phyloP scores from a whole-genome alignment of 2,888 invertebrate species.

The Tachina grossa region DNA sequence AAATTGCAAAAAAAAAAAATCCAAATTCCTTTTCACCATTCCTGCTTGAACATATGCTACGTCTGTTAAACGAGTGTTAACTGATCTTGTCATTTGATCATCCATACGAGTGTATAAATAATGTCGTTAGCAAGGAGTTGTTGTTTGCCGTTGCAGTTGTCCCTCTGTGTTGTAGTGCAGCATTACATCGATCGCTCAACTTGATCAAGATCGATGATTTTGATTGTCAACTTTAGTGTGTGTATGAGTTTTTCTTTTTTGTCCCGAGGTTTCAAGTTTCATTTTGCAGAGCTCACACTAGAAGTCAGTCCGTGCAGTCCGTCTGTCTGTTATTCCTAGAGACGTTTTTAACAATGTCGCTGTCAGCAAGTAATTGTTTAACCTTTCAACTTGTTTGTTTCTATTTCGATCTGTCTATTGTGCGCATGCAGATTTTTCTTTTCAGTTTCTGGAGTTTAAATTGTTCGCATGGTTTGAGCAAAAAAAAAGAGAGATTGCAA shows the following conservation, averaged over 20 bases:
- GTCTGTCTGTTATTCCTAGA: not conserved
- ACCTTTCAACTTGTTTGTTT: slow-evolving; percentile 73
- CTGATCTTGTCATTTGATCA: slow-evolving; percentile 70
- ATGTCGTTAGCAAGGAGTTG: slow-evolving; percentile 37
- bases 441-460: slow-evolving; percentile 6
- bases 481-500: slow-evolving; percentile 28
- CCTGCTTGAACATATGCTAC: slow-evolving; percentile 31
- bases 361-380: slow-evolving; percentile 74
- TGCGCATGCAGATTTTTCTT: slow-evolving; percentile 39
- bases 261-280: slow-evolving; percentile 55
- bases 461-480: slow-evolving; percentile 22
- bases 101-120: slow-evolving; percentile 43
- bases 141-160: not conserved
- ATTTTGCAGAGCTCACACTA: slow-evolving; percentile 19
- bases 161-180: slow-evolving; percentile 13
- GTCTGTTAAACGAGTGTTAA: slow-evolving; percentile 64
- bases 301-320: not conserved
- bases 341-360: slow-evolving; percentile 23
- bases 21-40: slow-evolving; percentile 55
- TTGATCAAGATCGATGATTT: slow-evolving; percentile 66
- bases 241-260: slow-evolving; percentile 2
- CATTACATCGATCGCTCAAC: slow-evolving; percentile 41
- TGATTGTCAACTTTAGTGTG: slow-evolving; percentile 50
- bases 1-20: not conserved
- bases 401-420: slow-evolving; percentile 17